Evolutionary conservation across 37 sponge, comb jelly and placozoan genomes (phyloP).

Genomic region (Geodia barretti): DNA sequence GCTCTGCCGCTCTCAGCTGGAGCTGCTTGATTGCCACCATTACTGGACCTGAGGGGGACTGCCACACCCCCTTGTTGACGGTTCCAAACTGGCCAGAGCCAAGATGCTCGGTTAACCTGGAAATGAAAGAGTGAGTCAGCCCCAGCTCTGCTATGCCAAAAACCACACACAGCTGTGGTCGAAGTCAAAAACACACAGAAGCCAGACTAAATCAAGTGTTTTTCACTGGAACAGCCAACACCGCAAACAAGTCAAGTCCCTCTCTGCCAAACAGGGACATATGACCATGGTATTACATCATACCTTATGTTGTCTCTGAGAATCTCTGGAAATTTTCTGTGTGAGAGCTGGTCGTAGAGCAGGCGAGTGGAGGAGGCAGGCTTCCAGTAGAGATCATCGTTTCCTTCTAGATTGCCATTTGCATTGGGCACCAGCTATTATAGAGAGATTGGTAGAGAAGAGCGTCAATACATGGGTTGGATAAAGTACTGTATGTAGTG

Average conservation of each 20-base stretch:
- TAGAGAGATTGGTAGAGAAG: neutral
- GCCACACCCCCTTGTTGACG: conserved; percentile 50
- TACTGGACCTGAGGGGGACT: conserved; percentile 16
- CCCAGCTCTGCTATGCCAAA: no score
- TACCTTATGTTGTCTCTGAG: conserved; percentile 27
- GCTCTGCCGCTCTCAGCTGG: conserved; percentile 6
- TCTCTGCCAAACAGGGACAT: neutral
- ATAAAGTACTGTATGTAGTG: no score
- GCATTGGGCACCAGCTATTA: neutral
- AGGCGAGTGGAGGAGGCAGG: conserved; percentile 6
- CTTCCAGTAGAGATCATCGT: conserved; percentile 26
- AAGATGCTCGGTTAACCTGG: conserved; percentile 26
- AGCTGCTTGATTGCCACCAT: conserved; percentile 64
- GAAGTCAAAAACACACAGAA: no score
- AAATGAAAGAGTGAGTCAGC: neutral
- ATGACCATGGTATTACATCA: neutral
- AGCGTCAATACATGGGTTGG: no score
- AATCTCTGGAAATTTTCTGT: conserved; percentile 54
- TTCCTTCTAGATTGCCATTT: neutral
- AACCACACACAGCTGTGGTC: no score
- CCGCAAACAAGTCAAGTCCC: no score
- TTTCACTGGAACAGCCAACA: no score
- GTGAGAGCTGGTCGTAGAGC: conserved; percentile 49
- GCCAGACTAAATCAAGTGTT: no score
- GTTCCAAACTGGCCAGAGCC: conserved; percentile 74